A percentile compares a stretch with the other conserved stretches of the same genome.
Conservation (phyloP, 1,140 invertebrate genomes). For the Mercenaria mercenaria region DNA sequence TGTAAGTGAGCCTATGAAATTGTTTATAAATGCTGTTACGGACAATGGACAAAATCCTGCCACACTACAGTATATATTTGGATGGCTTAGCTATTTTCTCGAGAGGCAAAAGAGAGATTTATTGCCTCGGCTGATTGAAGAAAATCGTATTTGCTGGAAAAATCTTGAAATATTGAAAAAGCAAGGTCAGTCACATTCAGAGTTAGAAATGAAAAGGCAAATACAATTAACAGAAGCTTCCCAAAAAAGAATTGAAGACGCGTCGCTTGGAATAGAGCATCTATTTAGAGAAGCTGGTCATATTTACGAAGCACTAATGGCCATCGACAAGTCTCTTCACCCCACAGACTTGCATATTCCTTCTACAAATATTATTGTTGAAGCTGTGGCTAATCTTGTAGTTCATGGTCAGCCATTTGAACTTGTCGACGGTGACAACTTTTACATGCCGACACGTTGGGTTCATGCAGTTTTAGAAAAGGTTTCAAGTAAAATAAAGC, state of each 20-base stretch:
- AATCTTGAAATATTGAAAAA: too few relatives aligned
- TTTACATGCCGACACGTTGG: neutral
- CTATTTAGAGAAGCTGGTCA: conserved; percentile 12
- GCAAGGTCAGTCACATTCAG: too few relatives aligned
- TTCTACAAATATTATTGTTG: neutral
- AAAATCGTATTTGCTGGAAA: too few relatives aligned
- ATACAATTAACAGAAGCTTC: too few relatives aligned
- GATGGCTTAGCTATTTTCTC: too few relatives aligned
- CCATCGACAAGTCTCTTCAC: neutral
- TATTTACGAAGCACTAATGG: neutral
- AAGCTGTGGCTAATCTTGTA: neutral
- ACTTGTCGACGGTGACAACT: conserved; percentile 1
- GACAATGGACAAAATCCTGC: too few relatives aligned
- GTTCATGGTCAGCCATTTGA: neutral
- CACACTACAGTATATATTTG: too few relatives aligned
- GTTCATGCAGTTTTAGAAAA: neutral
- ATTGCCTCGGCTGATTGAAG: too few relatives aligned
- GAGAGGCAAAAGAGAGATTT: too few relatives aligned
- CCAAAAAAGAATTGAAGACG: neutral
- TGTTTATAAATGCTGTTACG: too few relatives aligned
- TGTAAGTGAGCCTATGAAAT: too few relatives aligned
- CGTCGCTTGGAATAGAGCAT: conserved; percentile 7
- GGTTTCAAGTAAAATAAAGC: neutral
- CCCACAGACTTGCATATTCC: neutral
- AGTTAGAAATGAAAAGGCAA: too few relatives aligned